Conservation (phyloP, 2,113 vertebrate species). For the Eudyptes chrysolophus region DNA sequence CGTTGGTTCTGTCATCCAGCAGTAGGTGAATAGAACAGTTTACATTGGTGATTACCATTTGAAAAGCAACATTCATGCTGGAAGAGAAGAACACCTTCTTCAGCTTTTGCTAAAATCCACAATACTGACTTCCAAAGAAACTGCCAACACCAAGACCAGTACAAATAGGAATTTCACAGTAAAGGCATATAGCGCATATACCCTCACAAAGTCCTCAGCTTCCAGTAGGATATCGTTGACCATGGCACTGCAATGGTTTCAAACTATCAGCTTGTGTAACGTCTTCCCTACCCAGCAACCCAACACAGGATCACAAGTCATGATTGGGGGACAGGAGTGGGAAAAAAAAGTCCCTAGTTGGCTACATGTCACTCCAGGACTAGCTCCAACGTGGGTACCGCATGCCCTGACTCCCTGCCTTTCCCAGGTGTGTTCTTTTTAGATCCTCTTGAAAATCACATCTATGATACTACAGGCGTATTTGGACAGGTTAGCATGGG, state of each 20-base stretch:
- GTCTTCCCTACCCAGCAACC: background rate
- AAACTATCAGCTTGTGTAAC: background rate
- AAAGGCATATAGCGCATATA: background rate
- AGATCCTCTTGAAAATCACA: background rate
- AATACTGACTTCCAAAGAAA: background rate
- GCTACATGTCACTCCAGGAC: background rate
- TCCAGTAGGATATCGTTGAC: background rate
- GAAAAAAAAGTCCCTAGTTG: background rate
- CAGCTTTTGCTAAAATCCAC: background rate
- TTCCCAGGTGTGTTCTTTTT: background rate
- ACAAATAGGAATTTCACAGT: background rate
- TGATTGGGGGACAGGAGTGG: background rate
- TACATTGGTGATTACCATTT: background rate
- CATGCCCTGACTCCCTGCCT: background rate
- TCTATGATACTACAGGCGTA: background rate
- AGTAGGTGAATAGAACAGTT: background rate
- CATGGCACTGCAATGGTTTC: background rate
- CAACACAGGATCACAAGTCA: background rate
- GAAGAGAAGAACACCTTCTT: background rate
- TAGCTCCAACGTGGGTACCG: accelerated
- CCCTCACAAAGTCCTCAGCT: background rate
- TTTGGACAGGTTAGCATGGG: background rate
- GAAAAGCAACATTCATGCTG: background rate
- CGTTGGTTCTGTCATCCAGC: background rate
- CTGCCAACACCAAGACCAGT: background rate